Evolutionary conservation across 2,888 invertebrate species (phyloP).

Genomic region (Galerucella nymphaeae): DNA sequence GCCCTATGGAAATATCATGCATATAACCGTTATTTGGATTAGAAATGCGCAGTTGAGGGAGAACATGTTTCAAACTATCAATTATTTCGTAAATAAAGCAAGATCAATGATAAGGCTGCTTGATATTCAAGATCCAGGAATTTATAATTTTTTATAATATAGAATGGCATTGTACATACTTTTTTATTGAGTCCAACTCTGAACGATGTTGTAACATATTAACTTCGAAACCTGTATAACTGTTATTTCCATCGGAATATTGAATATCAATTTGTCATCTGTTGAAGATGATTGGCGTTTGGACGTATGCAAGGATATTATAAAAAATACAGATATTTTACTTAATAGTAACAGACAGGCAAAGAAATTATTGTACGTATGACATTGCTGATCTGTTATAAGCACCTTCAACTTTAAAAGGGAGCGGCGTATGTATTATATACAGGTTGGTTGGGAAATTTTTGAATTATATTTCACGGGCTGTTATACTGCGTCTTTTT

Average conservation of each 20-base stretch:
- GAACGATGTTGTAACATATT: constrained; percentile 7
- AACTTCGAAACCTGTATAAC: constrained; percentile 22
- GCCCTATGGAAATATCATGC: too few species aligned
- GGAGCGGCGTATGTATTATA: background rate
- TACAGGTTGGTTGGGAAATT: background rate
- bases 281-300: constrained; percentile 27
- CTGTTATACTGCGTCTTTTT: too few species aligned
- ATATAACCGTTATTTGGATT: too few species aligned
- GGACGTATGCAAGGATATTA: constrained; percentile 21
- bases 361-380: constrained; percentile 1
- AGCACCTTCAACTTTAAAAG: background rate
- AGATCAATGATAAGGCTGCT: too few species aligned
- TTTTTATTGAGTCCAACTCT: background rate
- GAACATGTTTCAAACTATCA: too few species aligned
- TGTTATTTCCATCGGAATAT: constrained; percentile 25
- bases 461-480: too few species aligned
- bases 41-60: too few species aligned
- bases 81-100: too few species aligned
- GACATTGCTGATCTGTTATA: constrained; percentile 1
- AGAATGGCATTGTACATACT: background rate
- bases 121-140: too few species aligned
- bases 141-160: background rate
- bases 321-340: constrained; percentile 9
- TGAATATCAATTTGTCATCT: constrained; percentile 29
- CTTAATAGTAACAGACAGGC: constrained; percentile 8